Base-by-base conservation (phyloP, 2,113 vertebrate species). In the Melanotaenia duboulayi region DNA sequence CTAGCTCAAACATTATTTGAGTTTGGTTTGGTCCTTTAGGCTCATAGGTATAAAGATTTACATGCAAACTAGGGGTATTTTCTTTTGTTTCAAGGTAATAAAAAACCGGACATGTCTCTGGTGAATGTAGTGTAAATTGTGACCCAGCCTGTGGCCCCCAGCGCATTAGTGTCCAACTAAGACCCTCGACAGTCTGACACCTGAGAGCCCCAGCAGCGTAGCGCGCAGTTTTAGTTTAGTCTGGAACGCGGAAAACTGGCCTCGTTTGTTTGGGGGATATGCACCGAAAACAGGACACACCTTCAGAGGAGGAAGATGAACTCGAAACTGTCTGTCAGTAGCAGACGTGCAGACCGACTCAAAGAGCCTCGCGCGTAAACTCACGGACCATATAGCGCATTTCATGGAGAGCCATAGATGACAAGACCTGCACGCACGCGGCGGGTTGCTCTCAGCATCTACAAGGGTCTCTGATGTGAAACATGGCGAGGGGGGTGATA, bases 401-500 rank as follows among this genome's bases (percentile, higher is more conserved):
- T 82, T 76, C 76, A 87, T 86, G 83, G 84, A 75, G 69, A 65
- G 71, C 71, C 81, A 28, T 50, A 85, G 78, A 84, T 90, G 90
- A 89, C 81, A 73, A 80, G 72, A 86, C 63, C 69, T 80, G 79
- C 76, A 66, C 66, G 80, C 80, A 74, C 65, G 71, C 78, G 49
- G 87, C 82, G 78, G 74, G 78, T 85, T 40, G 71, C 55, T 64
- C 76, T 82, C 84, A 87, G 84, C 81, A 88, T 87, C 87, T 85
- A 81, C 83, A 28, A 65, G 76, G 82, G 81, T 72, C 73, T 79
- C 24, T 51, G 46, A 39, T 24, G 78, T 81, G 87, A 84, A 93
- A 81, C 76, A 94, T 93, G 93, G 92, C 91, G 79, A 84, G 85
- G 66, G 67, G 83, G 72, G 81, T 66, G 87, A 84, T 74, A 51